A percentile compares a stretch with the other conserved stretches of the same genome.
Conservation (phyloP, 1,140 invertebrate genomes). For the Aphaenogaster rudis region DNA sequence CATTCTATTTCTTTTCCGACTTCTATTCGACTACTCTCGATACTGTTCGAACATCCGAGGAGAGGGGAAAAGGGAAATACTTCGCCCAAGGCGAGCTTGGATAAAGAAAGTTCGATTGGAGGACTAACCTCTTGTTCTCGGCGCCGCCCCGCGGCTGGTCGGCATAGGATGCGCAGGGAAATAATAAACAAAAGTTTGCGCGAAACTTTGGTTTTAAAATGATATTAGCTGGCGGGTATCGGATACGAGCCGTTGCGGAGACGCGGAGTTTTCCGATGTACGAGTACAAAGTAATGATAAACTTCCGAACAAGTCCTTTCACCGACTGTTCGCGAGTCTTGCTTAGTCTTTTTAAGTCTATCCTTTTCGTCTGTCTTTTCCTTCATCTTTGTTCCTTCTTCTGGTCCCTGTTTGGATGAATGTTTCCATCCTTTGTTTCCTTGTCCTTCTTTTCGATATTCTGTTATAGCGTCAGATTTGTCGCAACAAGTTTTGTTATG, state of each 20-base stretch:
- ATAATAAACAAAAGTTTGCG: slow-evolving; percentile 83
- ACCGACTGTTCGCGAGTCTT: slow-evolving; percentile 66
- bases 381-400: slow-evolving; percentile 23
- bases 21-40: slow-evolving; percentile 46
- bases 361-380: slow-evolving; percentile 12
- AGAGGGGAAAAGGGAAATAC: slow-evolving; percentile 33
- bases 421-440: slow-evolving; percentile 9
- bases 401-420: too few relatives aligned
- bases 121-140: slow-evolving; percentile 50
- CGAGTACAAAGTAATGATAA: slow-evolving; percentile 81
- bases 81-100: slow-evolving; percentile 40
- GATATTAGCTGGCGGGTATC: slow-evolving; percentile 79
- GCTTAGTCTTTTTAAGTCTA: slow-evolving; percentile 12
- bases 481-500: slow-evolving; percentile 31
- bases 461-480: neutral
- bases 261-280: slow-evolving; percentile 71
- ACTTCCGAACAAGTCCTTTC: slow-evolving; percentile 80
- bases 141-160: neutral
- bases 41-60: slow-evolving; percentile 53
- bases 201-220: slow-evolving; percentile 85
- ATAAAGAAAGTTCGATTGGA: slow-evolving; percentile 76
- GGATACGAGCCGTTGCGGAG: slow-evolving; percentile 48
- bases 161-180: slow-evolving; percentile 66
- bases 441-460: neutral
- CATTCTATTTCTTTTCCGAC: slow-evolving; percentile 33